A percentile compares a stretch with the other conserved stretches of the same genome.
Conservation (phyloP, 23 tunicate species). For the Trididemnum clinides region DNA sequence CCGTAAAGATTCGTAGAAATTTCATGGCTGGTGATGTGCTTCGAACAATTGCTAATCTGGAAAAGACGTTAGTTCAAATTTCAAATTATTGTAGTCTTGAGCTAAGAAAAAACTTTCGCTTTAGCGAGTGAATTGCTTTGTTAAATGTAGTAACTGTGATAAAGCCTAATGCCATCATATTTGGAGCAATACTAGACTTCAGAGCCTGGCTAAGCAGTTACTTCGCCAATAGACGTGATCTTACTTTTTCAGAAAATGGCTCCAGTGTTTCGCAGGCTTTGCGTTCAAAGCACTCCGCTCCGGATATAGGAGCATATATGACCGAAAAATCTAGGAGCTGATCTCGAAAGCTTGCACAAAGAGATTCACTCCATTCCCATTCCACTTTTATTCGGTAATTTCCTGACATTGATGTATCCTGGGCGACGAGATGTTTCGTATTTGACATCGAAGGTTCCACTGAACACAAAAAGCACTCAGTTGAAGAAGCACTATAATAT, state of each 20-base stretch:
- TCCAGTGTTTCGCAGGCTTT: too few relatives aligned
- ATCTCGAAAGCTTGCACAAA: neutral
- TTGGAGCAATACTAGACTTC: too few relatives aligned
- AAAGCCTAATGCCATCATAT: too few relatives aligned
- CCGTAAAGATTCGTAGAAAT: slow-evolving; percentile 9
- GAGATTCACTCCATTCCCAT: neutral
- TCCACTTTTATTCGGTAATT: neutral
- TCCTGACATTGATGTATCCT: neutral
- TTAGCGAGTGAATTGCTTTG: too few relatives aligned
- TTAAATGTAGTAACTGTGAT: too few relatives aligned
- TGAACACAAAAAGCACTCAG: too few relatives aligned
- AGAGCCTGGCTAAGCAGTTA: too few relatives aligned
- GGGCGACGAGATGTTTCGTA: neutral
- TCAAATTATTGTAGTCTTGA: too few relatives aligned
- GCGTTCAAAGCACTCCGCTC: slow-evolving; percentile 6
- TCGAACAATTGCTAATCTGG: neutral
- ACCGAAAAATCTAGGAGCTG: neutral
- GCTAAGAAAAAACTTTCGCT: too few relatives aligned
- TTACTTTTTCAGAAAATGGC: too few relatives aligned
- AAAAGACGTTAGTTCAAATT: neutral
- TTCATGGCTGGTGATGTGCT: neutral
- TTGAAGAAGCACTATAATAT: too few relatives aligned
- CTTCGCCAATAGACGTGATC: too few relatives aligned
- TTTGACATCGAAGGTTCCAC: neutral
- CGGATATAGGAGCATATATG: neutral